A percentile compares a stretch with the other conserved stretches of the same genome.
phyloP scores from a whole-genome alignment of 2,888 invertebrate species.

The Scaptomyza cyrtandrae region DNA sequence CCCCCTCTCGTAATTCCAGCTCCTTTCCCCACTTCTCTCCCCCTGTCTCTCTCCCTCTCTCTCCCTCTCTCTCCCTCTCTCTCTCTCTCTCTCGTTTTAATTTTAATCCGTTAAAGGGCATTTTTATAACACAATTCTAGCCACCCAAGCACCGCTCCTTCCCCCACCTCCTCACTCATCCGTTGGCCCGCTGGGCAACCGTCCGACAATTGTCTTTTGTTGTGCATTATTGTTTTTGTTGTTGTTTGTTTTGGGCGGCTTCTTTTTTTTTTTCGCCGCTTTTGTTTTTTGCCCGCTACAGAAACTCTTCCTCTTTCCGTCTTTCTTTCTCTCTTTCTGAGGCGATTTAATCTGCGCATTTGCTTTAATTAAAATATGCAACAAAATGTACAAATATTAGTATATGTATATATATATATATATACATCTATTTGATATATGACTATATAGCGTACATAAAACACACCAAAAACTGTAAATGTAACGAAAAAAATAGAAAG shows the following conservation, averaged over 20 bases:
- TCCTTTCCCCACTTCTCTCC: background rate
- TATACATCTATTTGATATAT: too few relatives aligned
- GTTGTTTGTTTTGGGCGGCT: slow-evolving; percentile 7
- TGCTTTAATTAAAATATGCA: slow-evolving; percentile 61
- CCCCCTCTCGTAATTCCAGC: background rate
- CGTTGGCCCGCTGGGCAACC: background rate
- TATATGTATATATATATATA: background rate
- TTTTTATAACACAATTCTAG: slow-evolving; percentile 36
- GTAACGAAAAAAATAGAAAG: too few relatives aligned
- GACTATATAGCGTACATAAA: background rate
- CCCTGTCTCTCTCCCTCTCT: slow-evolving; percentile 16
- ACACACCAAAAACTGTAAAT: background rate
- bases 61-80: background rate
- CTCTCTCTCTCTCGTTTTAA: slow-evolving; percentile 46
- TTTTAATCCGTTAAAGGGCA: slow-evolving; percentile 69
- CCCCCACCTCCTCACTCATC: background rate
- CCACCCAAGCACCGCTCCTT: too few relatives aligned
- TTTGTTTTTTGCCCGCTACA: slow-evolving; percentile 19
- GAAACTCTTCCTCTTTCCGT: background rate
- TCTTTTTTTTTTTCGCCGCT: slow-evolving; percentile 12
- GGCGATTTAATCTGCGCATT: slow-evolving; percentile 38
- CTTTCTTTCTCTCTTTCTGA: background rate
- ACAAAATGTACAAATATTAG: slow-evolving; percentile 25
- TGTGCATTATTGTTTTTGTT: slow-evolving; percentile 29
- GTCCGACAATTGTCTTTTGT: slow-evolving; percentile 54